Conservation (phyloP, 2,888 invertebrate genomes). For the Tetrapedia diversipes region DNA sequence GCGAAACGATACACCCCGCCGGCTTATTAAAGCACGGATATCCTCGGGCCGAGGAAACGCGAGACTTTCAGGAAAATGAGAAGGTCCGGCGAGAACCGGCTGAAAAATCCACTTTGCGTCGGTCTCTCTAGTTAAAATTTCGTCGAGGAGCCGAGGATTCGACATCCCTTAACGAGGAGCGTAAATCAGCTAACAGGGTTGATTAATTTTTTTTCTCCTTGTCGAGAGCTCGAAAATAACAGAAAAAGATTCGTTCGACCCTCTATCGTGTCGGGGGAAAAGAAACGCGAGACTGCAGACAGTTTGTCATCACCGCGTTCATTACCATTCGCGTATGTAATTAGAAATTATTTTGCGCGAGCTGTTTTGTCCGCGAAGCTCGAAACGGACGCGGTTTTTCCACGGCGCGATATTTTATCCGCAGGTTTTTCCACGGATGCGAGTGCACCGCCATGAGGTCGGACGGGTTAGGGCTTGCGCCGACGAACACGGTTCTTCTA, state of each 20-base stretch:
- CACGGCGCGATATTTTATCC: slow-evolving; percentile 20
- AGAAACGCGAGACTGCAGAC: neutral
- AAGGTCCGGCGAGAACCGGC: neutral
- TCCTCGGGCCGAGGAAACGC: neutral
- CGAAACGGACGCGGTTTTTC: neutral
- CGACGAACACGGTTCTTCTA: slow-evolving; percentile 38
- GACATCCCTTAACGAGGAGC: neutral
- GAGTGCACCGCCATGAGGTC: slow-evolving; percentile 5
- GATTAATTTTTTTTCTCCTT: neutral
- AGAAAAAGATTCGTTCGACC: too few species aligned
- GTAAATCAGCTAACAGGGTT: neutral
- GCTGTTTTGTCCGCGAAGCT: neutral
- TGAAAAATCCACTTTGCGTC: slow-evolving; percentile 12
- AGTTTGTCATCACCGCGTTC: too few species aligned
- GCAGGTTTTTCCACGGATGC: neutral
- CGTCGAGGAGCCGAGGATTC: neutral
- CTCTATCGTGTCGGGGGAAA: too few species aligned
- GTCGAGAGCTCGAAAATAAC: neutral
- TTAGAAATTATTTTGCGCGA: slow-evolving; percentile 7
- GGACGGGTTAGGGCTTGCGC: slow-evolving; percentile 18
- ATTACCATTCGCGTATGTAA: neutral
- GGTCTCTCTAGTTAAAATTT: neutral
- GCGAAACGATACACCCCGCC: slow-evolving; percentile 30
- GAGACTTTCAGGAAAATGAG: slow-evolving; percentile 20
- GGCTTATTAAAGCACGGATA: slow-evolving; percentile 42